These are phyloP conservation scores for Pristionchus exspectatus DNA, from an alignment of 2,888 invertebrate species.

Conservation along the genomic window DNA sequence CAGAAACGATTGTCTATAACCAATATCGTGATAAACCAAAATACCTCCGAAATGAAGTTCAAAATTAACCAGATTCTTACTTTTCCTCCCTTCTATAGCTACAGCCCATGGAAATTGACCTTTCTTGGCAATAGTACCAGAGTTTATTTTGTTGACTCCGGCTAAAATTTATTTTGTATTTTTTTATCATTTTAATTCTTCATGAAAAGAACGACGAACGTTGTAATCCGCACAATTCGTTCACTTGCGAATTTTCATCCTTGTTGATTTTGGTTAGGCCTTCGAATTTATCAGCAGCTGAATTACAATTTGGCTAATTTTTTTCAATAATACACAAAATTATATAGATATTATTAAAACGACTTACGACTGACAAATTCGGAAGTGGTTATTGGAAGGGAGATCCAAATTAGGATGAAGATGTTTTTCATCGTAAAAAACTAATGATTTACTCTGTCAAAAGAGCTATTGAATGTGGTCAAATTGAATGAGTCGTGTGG, in stretches of 20 bases:
- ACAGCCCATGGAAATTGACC: conserved; percentile 17
- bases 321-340: no score
- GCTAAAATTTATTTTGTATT: not conserved
- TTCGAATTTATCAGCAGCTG: not conserved
- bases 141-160: not conserved
- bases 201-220: not conserved
- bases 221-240: not conserved
- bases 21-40: not conserved
- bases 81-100: not conserved
- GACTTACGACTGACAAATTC: not conserved
- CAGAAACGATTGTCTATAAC: not conserved
- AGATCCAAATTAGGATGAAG: not conserved
- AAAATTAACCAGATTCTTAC: not conserved
- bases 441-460: not conserved
- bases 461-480: not conserved
- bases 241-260: not conserved
- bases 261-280: not conserved
- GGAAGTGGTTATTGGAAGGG: not conserved
- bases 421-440: not conserved
- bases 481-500: not conserved
- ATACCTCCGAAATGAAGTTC: not conserved
- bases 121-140: not conserved
- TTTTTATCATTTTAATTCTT: not conserved
- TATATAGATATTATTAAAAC: not conserved
- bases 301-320: no score